A percentile compares a stretch with the other conserved stretches of the same genome.
Conservation (phyloP, 2,113 vertebrate species). For the Nyctibius bracteatus region DNA sequence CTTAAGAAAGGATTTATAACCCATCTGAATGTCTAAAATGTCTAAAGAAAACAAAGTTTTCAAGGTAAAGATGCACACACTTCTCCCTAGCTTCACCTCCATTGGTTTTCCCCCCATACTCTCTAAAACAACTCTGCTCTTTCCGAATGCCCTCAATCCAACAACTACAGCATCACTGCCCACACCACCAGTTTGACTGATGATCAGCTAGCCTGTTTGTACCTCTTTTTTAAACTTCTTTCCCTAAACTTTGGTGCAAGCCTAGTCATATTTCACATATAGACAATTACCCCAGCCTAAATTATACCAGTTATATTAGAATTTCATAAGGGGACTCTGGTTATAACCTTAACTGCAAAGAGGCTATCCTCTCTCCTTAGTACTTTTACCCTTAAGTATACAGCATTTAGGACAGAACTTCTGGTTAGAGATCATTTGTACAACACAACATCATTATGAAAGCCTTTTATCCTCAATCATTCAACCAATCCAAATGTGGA, state of each 20-base stretch:
- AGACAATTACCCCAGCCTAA: background rate
- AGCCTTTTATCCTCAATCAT: constrained; percentile 56
- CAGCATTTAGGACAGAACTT: constrained; percentile 47
- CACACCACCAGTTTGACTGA: background rate
- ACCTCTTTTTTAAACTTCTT: background rate
- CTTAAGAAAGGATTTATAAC: background rate
- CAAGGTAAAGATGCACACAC: background rate
- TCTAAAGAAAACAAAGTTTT: background rate
- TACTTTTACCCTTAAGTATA: constrained; percentile 47
- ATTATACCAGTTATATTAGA: background rate
- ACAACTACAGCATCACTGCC: background rate
- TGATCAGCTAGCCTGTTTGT: background rate
- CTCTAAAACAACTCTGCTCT: background rate
- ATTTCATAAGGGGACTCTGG: background rate
- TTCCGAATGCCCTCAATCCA: background rate
- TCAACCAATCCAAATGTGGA: constrained; percentile 10
- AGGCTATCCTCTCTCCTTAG: background rate
- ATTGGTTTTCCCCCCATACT: too few species aligned
- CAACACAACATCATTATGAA: constrained; percentile 19
- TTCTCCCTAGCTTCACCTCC: background rate
- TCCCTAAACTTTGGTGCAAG: background rate
- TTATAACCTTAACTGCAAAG: background rate
- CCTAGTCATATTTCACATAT: background rate
- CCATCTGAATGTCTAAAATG: background rate
- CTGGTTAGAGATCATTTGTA: constrained; percentile 46